Evolutionary conservation across 2,113 vertebrate species (phyloP).

Genomic region (Dicrurus megarhynchus): DNA sequence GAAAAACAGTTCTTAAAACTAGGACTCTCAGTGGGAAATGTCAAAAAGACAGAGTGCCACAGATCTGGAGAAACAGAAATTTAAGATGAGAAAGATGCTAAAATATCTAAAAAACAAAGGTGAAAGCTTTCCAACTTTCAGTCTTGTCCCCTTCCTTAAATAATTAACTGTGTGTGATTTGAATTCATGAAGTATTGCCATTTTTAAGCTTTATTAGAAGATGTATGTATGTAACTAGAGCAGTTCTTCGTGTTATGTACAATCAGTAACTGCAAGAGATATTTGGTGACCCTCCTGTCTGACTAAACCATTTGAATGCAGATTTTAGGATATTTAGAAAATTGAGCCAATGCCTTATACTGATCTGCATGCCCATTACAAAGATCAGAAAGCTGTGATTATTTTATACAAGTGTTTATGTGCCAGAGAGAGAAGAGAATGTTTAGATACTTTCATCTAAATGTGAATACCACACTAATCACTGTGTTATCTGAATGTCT

Average conservation of each 20-base stretch:
- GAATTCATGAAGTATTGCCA: background rate
- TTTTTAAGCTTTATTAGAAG: background rate
- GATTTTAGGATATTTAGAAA: background rate
- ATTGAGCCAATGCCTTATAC: background rate
- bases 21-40: background rate
- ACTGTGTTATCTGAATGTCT: background rate
- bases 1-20: background rate
- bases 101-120: background rate
- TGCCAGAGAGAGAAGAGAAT: background rate
- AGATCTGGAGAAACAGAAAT: background rate
- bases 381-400: background rate
- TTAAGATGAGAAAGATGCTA: background rate
- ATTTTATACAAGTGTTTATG: background rate
- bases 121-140: background rate
- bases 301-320: background rate
- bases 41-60: background rate
- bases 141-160: background rate
- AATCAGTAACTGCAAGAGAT: background rate
- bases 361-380: background rate
- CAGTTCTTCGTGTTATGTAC: background rate
- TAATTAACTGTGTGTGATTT: background rate
- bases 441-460: background rate
- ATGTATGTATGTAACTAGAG: background rate
- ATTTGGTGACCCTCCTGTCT: background rate
- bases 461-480: background rate